Percentiles rank a stretch among this genome's conserved stretches.
phyloP scores from a whole-genome alignment of 2,113 vertebrate genomes.

The Tetraodon nigroviridis region DNA sequence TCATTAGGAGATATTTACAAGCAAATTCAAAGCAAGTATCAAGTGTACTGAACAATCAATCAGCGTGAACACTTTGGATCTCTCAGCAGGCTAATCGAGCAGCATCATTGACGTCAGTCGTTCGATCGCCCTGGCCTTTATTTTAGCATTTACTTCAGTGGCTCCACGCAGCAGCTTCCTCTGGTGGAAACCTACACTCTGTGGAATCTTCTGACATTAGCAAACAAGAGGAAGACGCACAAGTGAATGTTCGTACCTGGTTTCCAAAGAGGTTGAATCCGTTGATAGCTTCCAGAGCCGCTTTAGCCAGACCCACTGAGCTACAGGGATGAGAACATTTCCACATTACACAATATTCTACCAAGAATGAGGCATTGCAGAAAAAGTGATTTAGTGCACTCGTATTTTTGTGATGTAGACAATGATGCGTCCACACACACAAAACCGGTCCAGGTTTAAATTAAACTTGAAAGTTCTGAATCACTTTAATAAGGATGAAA shows the following conservation, averaged over 20 bases:
- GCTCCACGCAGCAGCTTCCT: no score
- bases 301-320: slow-evolving; percentile 95
- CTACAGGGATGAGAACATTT: slow-evolving; percentile 63
- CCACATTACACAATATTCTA: neutral
- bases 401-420: neutral
- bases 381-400: neutral
- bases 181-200: slow-evolving; percentile 3
- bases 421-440: slow-evolving; percentile 13
- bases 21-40: slow-evolving; percentile 19
- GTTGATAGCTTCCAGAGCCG: slow-evolving; percentile 95
- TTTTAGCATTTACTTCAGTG: neutral
- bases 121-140: neutral
- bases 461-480: slow-evolving; percentile 20
- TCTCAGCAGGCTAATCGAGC: slow-evolving; percentile 3
- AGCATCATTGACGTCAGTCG: no score
- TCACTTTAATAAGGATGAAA: slow-evolving; percentile 22
- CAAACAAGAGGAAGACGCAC: neutral
- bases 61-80: no score
- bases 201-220: neutral
- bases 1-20: slow-evolving; percentile 4
- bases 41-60: neutral
- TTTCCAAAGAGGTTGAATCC: slow-evolving; percentile 99
- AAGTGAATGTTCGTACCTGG: slow-evolving; percentile 76
- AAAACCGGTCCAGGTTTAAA: slow-evolving; percentile 35
- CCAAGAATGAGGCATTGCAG: neutral